Base-by-base conservation (phyloP, 2,888 invertebrate species). In the Dynastes hyllus region DNA sequence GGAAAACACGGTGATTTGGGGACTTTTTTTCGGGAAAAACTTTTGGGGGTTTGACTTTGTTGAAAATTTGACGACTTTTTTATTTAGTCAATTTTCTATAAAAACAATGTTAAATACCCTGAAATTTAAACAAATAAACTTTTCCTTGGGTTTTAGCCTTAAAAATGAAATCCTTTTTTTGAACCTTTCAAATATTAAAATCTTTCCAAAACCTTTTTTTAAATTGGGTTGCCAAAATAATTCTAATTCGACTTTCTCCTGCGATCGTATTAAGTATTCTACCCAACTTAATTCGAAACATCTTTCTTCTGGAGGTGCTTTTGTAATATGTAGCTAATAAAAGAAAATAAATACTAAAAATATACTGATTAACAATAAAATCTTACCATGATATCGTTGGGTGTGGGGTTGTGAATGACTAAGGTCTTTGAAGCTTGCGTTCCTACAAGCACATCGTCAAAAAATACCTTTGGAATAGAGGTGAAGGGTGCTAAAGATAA, bases 171-270 rank as follows among this genome's bases (percentile, higher is more conserved):
- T n/a, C n/a, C n/a, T n/a, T n/a, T n/a, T n/a, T n/a, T n/a, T n/a
- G n/a, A n/a, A n/a, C n/a, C n/a, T n/a, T n/a, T n/a, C n/a, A n/a
- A 95, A 81, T 22, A 81, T 90, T 76, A 94, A 91, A 88, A 83
- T 94, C 93, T 80, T 94, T 90, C 85, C 92, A n/a, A n/a, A n/a
- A n/a, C n/a, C n/a, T n/a, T n/a, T n/a, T n/a, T n/a, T n/a, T n/a
- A n/a, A n/a, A n/a, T n/a, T n/a, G n/a, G n/a, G 95, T 6, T 88
- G 91, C 95, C 95, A 95, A 27, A 87, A 86, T 84, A 95, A 88
- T 58, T 91, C 91, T 83, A 95, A 88, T 77, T 88, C 84, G 66
- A 90, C 90, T 79, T 91, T 91, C 78, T 90, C 90, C 65, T 92
- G 89, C 0, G 92, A 91, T 55, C 91, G 90, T 11, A 95, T 87